Base-by-base conservation (phyloP, 2,113 vertebrate genomes). In the Calonectris borealis region DNA sequence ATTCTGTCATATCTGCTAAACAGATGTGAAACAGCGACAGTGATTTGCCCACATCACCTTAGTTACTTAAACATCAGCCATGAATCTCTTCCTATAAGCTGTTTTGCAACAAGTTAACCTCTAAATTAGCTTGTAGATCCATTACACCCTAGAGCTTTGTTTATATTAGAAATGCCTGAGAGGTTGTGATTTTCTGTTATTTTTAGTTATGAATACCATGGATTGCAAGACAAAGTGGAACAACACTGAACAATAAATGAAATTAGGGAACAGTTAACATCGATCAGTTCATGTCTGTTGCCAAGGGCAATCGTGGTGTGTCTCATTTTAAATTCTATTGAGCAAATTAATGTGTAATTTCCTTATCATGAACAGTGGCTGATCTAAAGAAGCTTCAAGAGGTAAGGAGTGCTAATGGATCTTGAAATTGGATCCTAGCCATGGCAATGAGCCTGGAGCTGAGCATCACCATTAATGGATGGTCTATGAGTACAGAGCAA, bases 261-360 rank as follows among this genome's bases (percentile, higher is more conserved):
- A 89, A 95, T 94, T 96, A 97, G 16, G 40, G 83, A 93, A 69
- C 36, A 68, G 93, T 96, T 91, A 95, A 46, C 76, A 96, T 96
- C 3, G 49, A 97, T 90, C 83, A 42, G 85, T 62, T 95, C 58
- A 34, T 60, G 88, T 93, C 91, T 95, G 85, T 85, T 97, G 95
- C 97, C 86, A 97, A 81, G 66, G 80, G 85, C 72, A 94, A 60
- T 87, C 88, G 94, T 94, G 77, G 44, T 66, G 36, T 73, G n/a
- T 57, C 60, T 94, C 81, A 88, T 93, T 96, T 90, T 87, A 80
- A 92, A 96, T 92, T 96, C 77, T 88, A 27, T 87, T 93, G 49
- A 96, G 46, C 32, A 94, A 95, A 96, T 90, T 69, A 97, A 92
- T 92, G 86, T 71, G 46, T 78, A 95, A 87, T 96, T 96, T 96